Conservation (phyloP, 2,888 invertebrate species). For the Yponomeuta malinellus region DNA sequence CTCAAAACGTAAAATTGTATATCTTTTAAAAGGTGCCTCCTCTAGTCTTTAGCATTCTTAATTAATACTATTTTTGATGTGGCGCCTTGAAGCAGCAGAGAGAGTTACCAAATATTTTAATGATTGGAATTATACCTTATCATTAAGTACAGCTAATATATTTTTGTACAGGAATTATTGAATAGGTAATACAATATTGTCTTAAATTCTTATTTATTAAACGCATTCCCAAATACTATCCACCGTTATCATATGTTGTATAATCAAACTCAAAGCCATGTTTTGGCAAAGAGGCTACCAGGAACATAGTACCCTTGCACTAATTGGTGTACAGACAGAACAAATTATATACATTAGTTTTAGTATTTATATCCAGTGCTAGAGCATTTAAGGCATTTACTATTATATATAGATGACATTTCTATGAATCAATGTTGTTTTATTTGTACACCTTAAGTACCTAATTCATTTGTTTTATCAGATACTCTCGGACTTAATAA, state of each 20-base stretch:
- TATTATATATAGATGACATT: background rate
- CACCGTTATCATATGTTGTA: background rate
- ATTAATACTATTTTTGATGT: background rate
- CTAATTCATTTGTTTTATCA: too few relatives aligned
- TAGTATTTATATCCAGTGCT: slow-evolving; percentile 18
- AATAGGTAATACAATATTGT: background rate
- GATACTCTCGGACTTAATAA: too few relatives aligned
- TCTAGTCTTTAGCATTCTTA: slow-evolving; percentile 21
- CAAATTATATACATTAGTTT: background rate
- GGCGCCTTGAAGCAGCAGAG: slow-evolving; percentile 22
- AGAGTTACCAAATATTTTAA: slow-evolving; percentile 36
- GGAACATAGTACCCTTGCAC: background rate
- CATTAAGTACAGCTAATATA: too few relatives aligned
- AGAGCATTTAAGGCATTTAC: slow-evolving; percentile 2
- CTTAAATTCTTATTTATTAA: background rate
- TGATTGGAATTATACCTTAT: slow-evolving; percentile 15
- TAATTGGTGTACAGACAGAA: background rate
- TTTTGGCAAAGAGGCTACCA: background rate
- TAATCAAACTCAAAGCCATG: background rate
- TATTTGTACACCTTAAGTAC: background rate
- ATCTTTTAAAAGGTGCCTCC: background rate
- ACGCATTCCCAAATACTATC: background rate
- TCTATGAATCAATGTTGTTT: background rate
- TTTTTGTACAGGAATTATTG: too few relatives aligned
- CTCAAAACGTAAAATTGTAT: slow-evolving; percentile 1